phyloP scores from a whole-genome alignment of 2,888 invertebrate genomes.

The Ischnus inquisitorius region DNA sequence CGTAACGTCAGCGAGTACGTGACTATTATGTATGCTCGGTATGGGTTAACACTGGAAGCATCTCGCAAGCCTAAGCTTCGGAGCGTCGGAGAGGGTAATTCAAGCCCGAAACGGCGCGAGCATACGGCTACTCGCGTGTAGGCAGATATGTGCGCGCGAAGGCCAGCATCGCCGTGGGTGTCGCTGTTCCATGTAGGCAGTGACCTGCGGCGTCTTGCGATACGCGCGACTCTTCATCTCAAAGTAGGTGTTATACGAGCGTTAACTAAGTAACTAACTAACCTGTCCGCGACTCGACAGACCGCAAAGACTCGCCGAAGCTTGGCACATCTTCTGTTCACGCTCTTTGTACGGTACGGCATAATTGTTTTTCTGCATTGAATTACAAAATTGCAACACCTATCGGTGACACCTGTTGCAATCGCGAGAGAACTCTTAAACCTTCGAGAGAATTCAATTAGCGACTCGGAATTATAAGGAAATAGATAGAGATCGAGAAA shows the following conservation, averaged over 20 bases:
- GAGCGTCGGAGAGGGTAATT: not conserved
- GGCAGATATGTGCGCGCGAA: constrained; percentile 33
- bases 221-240: constrained; percentile 70
- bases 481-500: no score
- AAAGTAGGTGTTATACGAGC: constrained; percentile 72
- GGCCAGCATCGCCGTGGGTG: constrained; percentile 73
- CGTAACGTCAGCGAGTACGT: not conserved
- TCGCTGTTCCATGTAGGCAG: constrained; percentile 76
- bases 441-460: no score
- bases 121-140: not conserved
- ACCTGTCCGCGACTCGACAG: constrained; percentile 48
- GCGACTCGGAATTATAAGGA: no score
- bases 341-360: not conserved
- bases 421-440: no score
- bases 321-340: constrained; percentile 34
- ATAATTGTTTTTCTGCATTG: constrained; percentile 5
- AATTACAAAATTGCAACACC: not conserved
- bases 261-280: constrained; percentile 46
- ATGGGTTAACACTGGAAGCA: constrained; percentile 8
- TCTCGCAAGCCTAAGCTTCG: not conserved
- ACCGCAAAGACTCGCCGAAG: constrained; percentile 21
- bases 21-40: not conserved
- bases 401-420: no score
- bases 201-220: constrained; percentile 79
- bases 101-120: constrained; percentile 15